Base-by-base conservation (phyloP, 1,140 invertebrate species). In the Drosophila auraria region DNA sequence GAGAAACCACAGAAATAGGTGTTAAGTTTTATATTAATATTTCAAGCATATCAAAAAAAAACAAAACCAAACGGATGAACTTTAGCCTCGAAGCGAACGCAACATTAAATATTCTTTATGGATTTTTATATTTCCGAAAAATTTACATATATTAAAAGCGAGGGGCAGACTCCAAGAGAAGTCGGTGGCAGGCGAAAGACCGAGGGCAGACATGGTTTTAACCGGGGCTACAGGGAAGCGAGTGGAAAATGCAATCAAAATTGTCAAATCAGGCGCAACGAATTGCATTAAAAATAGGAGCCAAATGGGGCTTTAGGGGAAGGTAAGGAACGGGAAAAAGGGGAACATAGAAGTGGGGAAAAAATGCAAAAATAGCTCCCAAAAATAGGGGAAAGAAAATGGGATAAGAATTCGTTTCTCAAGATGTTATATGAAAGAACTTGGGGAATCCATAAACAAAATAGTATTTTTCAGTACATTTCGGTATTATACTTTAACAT, bases 221-320 rank as follows among this genome's bases (percentile, higher is more conserved):
- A 64, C 9, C 9, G 25, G 30, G 25, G 17, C 62, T 2, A n/a
- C 25, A 30, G 66, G 36, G 61, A 40, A 66, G 17, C 63, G 63
- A 71, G 62, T 70, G 64, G 73, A 59, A 79, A 80, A 80, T 74
- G 77, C 70, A 80, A 80, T 80, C 78, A 80, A 80, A 80, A 80
- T 60, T 77, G 47, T 80, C 61, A 80, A 80, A 80, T 80, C 78
- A 80, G 78, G 61, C 78, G 78, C 78, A 68, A 66, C 78, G 62
- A 80, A 80, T 80, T 66, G 69, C 69, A 80, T 80, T 80, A 80
- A 80, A 80, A 72, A 72, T 79, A 72, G 59, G 40, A 76, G 23
- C 53, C 15, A 44, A 57, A 44, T 38, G 30, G 36, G 54, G 30
- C 12, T 5, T 7, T 33, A 7, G 17, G 2, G 12, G 33, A 33